phyloP scores from a whole-genome alignment of 37 sponge, comb jelly and placozoan species.

The Spongilla lacustris region DNA sequence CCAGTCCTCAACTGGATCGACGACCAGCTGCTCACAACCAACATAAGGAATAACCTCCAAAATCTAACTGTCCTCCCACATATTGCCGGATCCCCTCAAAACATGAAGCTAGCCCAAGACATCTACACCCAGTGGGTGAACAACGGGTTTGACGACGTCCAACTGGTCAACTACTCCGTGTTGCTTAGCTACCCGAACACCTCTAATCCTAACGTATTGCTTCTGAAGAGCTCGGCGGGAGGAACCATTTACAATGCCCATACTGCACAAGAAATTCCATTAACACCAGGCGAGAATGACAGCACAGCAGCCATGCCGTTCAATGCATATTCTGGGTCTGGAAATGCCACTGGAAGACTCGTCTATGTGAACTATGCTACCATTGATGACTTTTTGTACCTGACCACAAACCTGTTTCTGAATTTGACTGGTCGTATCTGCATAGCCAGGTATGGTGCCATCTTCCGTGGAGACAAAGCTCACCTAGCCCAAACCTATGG shows the following conservation, averaged over 20 bases:
- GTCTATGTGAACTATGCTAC: conserved; percentile 96
- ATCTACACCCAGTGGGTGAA: conserved; percentile 66
- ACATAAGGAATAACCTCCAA: conserved; percentile 55
- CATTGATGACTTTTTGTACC: conserved; percentile 75
- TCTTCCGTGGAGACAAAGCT: conserved; percentile 87
- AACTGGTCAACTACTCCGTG: conserved; percentile 70
- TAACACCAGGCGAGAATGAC: conserved; percentile 67
- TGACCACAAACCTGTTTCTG: conserved; percentile 36
- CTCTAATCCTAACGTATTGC: conserved; percentile 50
- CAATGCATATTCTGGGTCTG: conserved; percentile 81
- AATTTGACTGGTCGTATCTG: conserved; percentile 65
- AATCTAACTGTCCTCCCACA: conserved; percentile 73
- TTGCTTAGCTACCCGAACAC: conserved; percentile 74
- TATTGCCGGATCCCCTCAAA: conserved; percentile 70
- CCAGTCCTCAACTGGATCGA: conserved; percentile 28
- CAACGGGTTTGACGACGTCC: conserved; percentile 66
- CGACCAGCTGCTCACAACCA: conserved; percentile 16
- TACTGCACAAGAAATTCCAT: conserved; percentile 61
- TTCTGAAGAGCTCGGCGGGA: conserved; percentile 10
- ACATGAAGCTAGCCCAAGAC: conserved; percentile 58
- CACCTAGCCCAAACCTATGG: conserved; percentile 72
- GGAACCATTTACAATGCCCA: conserved; percentile 38
- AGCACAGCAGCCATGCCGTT: conserved; percentile 78
- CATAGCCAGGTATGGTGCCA: conserved; percentile 81
- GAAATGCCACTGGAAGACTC: conserved; percentile 62